Evolutionary conservation across 2,113 vertebrate genomes (phyloP).

Genomic region (Percopsis transmontana): DNA sequence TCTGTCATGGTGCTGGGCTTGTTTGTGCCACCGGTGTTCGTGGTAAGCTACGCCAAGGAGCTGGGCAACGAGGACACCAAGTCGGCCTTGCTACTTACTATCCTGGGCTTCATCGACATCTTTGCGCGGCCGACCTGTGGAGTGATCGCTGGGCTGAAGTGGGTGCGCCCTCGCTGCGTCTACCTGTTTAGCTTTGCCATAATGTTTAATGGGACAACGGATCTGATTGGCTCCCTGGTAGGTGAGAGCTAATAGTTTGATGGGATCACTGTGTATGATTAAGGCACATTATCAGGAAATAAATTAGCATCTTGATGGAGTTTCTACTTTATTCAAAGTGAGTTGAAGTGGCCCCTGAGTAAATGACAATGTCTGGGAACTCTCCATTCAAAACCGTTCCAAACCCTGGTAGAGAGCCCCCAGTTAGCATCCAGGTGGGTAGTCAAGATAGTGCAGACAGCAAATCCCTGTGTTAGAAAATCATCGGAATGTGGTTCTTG

Average conservation of each 20-base stretch:
- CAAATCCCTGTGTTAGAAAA: too few species aligned
- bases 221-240: constrained; percentile 85
- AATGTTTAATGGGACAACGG: constrained; percentile 92
- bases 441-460: too few species aligned
- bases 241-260: not conserved
- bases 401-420: too few species aligned
- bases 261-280: too few species aligned
- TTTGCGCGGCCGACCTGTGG: constrained; percentile 90
- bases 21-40: constrained; percentile 93
- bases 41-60: constrained; percentile 95
- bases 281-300: too few species aligned
- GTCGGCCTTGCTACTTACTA: constrained; percentile 88
- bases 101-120: constrained; percentile 93
- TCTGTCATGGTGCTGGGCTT: constrained; percentile 96
- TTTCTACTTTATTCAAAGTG: too few species aligned
- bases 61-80: constrained; percentile 85
- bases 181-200: constrained; percentile 95
- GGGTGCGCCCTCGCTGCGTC: constrained; percentile 88
- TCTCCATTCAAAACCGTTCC: too few species aligned
- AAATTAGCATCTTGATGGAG: too few species aligned
- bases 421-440: too few species aligned
- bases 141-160: constrained; percentile 83
- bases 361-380: too few species aligned
- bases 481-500: too few species aligned
- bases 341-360: too few species aligned